Base-by-base conservation (phyloP, 2,113 vertebrate genomes). In the Lagopus leucura region DNA sequence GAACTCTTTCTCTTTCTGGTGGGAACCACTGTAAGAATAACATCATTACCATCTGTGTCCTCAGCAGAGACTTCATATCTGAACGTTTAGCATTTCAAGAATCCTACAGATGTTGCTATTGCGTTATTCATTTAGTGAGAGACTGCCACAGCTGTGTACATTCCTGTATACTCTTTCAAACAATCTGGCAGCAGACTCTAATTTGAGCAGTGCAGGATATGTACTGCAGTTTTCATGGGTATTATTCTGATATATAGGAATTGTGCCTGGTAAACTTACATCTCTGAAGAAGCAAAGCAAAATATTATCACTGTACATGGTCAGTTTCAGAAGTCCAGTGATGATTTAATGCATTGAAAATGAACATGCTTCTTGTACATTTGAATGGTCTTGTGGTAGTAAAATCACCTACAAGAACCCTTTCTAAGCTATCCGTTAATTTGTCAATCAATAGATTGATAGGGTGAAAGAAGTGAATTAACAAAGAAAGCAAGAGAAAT, bases 31-130 rank as follows among this genome's bases (percentile, higher is more conserved):
- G 79, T 64, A 94, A 76, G 65, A 95, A 70, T 72, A 93, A 10
- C 85, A 96, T 74, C 69, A 42, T 72, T 89, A 40, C 78, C 93
- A 95, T 95, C 90, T 95, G 95, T 78, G 69, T 82, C 70, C 78
- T 91, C 55, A 5, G 54, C 78, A 96, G 70, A 95, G 67, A 86
- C 81, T 93, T 93, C 87, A 32, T 71, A 93, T 89, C 80, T 83
- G 70, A 82, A 38, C 10, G 9, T 76, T 96, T 96, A 97, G 92
- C 94, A 94, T 96, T 96, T 97, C 65, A 74, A 96, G 96, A 95
- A 88, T 92, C 67, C 78, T 97, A 87, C 96, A 97, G 85, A 97
- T 97, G 94, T 97, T 96, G 90, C 64, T 95, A 83, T 27, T 97
- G 93, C 89, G 95, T 96, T 96, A 96, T 97, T 97, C 95, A 93